These are phyloP conservation scores for Mesembrinibis cayennensis DNA, from an alignment of 2,113 vertebrate genomes.

Conservation along the genomic window DNA sequence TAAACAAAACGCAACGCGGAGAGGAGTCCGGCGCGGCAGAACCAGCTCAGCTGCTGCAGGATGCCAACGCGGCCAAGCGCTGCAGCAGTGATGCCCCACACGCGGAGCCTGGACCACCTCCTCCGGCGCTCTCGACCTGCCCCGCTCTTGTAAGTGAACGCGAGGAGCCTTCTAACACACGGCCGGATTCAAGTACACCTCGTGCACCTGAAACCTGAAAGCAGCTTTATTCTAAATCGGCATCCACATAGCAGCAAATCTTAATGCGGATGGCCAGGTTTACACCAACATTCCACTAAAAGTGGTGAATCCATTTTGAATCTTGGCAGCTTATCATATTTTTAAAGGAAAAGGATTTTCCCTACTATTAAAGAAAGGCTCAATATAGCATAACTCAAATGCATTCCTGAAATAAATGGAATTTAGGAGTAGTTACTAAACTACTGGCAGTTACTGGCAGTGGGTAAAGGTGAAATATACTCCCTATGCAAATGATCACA, in stretches of 20 bases:
- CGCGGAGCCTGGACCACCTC: background rate
- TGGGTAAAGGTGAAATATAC: background rate
- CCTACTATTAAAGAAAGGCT: background rate
- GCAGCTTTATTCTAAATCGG: background rate
- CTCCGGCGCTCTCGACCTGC: background rate
- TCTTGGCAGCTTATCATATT: background rate
- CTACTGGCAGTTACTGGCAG: background rate
- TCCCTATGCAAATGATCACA: background rate
- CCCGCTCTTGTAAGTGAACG: accelerated
- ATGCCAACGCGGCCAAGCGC: accelerated
- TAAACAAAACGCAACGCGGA: background rate
- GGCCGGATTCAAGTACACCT: too few relatives aligned
- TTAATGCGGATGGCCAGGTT: background rate
- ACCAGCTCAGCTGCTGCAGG: background rate
- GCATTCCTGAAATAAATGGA: background rate
- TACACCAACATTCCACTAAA: background rate
- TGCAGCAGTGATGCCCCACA: background rate
- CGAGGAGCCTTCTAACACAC: background rate
- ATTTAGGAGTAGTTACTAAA: background rate
- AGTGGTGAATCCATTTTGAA: background rate
- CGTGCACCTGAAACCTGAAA: background rate
- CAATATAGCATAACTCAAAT: background rate
- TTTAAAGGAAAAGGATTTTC: background rate
- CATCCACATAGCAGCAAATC: background rate
- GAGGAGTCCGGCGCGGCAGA: background rate